These are phyloP conservation scores for Candoia aspera DNA, from an alignment of 2,113 vertebrate genomes.

Conservation along the genomic window DNA sequence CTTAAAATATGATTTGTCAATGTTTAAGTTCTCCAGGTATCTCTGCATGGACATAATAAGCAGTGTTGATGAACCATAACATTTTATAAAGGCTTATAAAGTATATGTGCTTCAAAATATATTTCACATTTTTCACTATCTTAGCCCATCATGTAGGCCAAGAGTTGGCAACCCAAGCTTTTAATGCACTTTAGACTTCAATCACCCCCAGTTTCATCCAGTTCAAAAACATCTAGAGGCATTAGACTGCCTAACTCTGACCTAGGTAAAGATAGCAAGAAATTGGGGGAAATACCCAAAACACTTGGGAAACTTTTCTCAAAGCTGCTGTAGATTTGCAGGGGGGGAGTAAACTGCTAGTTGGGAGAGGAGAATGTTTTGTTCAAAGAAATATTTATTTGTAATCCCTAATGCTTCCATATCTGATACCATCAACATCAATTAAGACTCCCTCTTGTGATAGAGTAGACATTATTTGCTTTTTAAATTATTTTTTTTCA, in stretches of 20 bases:
- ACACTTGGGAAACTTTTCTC: background rate
- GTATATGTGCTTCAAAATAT: background rate
- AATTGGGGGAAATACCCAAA: background rate
- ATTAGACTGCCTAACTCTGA: background rate
- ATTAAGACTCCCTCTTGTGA: slow-evolving; percentile 1
- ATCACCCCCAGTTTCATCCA: background rate
- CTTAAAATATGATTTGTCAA: background rate
- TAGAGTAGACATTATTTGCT: background rate
- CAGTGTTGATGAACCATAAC: background rate
- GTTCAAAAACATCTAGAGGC: background rate
- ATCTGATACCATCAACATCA: background rate
- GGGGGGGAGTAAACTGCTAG: background rate
- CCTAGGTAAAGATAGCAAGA: background rate
- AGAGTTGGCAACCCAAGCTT: background rate
- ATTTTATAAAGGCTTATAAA: slow-evolving; percentile 2
- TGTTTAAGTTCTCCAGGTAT: background rate
- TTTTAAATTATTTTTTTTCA: background rate
- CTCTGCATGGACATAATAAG: background rate
- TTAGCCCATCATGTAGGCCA: background rate
- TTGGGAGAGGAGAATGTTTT: no score
- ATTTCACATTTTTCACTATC: background rate
- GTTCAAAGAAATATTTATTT: background rate
- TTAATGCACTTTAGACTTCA: background rate
- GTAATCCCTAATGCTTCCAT: background rate
- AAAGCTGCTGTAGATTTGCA: background rate